A percentile compares a stretch with the other conserved stretches of the same genome.
Conservation (phyloP, 2,113 vertebrate species). For the Cepphus grylle region DNA sequence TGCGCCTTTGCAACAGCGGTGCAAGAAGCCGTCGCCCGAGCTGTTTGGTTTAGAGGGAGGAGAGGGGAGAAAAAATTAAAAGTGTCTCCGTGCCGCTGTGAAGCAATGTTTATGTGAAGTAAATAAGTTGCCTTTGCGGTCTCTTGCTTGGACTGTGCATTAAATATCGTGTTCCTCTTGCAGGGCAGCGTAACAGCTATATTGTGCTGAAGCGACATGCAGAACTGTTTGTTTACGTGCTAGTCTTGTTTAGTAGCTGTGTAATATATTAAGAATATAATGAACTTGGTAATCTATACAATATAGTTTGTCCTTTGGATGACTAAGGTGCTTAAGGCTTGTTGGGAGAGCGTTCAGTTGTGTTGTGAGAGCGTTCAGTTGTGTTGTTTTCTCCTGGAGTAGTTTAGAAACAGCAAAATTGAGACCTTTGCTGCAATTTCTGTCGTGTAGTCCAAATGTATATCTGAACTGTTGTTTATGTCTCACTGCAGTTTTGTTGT, state of each 20-base stretch:
- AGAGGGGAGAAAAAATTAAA: too few relatives aligned
- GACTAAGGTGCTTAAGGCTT: rapidly evolving
- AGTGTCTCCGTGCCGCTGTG: background rate
- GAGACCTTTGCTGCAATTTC: rapidly evolving
- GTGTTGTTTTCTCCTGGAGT: rapidly evolving
- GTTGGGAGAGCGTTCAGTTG: background rate
- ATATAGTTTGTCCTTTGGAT: background rate
- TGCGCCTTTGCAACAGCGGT: rapidly evolving
- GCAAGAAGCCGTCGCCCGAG: background rate
- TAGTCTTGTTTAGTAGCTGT: background rate
- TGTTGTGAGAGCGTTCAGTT: rapidly evolving
- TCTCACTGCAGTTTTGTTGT: background rate
- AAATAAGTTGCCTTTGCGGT: background rate
- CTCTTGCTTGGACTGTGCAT: background rate
- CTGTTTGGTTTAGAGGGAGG: background rate
- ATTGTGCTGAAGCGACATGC: background rate
- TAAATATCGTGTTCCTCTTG: background rate
- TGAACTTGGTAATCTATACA: background rate
- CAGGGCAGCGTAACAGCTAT: rapidly evolving
- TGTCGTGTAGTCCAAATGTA: rapidly evolving
- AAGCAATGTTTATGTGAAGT: rapidly evolving
- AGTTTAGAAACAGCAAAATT: rapidly evolving
- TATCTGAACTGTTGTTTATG: background rate
- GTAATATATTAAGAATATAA: background rate
- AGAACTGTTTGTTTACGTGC: background rate